Percentiles rank a stretch among this genome's conserved stretches.
These are phyloP conservation scores for Oedothorax gibbosus DNA, from an alignment of 1,140 invertebrate species.

Conservation along the genomic window DNA sequence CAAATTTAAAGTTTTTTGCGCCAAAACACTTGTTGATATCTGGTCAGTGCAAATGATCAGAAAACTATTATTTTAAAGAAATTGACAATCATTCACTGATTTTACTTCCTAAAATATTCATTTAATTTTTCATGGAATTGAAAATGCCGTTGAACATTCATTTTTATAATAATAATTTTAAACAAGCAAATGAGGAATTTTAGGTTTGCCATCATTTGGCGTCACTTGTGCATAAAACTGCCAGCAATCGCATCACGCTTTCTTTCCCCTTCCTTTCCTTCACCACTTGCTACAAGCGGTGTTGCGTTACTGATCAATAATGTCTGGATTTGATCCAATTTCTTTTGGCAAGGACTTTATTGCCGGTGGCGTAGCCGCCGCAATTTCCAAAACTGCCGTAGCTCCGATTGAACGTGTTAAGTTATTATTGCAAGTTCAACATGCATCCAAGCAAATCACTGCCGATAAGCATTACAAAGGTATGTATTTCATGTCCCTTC, in stretches of 20 bases:
- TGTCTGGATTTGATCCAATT: conserved; percentile 62
- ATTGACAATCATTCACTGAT: no score
- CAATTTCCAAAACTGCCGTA: conserved; percentile 80
- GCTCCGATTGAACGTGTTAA: conserved; percentile 71
- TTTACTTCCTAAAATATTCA: no score
- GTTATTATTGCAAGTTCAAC: conserved; percentile 74
- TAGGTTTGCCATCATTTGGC: conserved; percentile 21
- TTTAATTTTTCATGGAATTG: no score
- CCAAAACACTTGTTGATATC: no score
- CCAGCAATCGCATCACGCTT: not conserved
- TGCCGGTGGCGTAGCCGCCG: conserved; percentile 89
- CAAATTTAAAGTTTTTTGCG: no score
- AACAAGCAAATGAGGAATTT: no score
- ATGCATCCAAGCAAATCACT: conserved; percentile 85
- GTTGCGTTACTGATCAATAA: not conserved
- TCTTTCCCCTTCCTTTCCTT: not conserved
- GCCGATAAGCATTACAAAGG: conserved; percentile 85
- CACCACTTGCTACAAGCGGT: not conserved
- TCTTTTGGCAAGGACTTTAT: conserved; percentile 85
- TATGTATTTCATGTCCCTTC: conserved; percentile 66
- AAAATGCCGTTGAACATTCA: no score
- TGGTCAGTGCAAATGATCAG: no score
- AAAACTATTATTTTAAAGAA: no score
- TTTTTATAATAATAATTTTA: no score
- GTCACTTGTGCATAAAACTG: not conserved